Conservation (phyloP, 2,113 vertebrate species). For the Zosterops hypoxanthus region DNA sequence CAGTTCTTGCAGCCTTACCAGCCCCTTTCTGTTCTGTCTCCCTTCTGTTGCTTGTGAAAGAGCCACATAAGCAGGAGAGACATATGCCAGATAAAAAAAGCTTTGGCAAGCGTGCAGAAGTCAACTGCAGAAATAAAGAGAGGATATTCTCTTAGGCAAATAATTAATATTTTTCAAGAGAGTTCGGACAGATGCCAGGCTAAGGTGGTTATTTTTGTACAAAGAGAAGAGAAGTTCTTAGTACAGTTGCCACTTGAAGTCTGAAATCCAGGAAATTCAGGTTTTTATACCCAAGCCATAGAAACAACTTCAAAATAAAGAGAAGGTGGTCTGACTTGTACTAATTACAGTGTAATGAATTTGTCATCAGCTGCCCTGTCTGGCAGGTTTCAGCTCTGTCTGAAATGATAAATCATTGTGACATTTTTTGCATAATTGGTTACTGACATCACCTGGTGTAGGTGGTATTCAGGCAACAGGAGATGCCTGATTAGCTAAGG, state of each 20-base stretch:
- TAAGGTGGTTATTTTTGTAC: background rate
- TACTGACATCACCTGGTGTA: background rate
- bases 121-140: background rate
- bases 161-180: background rate
- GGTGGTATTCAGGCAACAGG: background rate
- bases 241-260: background rate
- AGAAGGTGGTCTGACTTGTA: background rate
- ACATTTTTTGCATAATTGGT: background rate
- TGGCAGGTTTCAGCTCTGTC: background rate
- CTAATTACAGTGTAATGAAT: background rate
- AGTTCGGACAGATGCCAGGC: background rate
- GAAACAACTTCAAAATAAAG: background rate
- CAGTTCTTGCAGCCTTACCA: background rate
- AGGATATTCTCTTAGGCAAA: background rate
- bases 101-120: background rate
- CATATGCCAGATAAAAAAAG: background rate
- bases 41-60: slow-evolving; percentile 27
- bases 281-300: background rate
- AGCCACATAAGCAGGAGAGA: background rate
- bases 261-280: background rate
- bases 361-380: background rate
- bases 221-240: background rate
- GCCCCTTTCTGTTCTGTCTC: background rate
- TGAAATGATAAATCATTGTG: background rate
- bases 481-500: background rate